phyloP scores from a whole-genome alignment of 2,113 vertebrate genomes.

The Eubucco bourcierii region DNA sequence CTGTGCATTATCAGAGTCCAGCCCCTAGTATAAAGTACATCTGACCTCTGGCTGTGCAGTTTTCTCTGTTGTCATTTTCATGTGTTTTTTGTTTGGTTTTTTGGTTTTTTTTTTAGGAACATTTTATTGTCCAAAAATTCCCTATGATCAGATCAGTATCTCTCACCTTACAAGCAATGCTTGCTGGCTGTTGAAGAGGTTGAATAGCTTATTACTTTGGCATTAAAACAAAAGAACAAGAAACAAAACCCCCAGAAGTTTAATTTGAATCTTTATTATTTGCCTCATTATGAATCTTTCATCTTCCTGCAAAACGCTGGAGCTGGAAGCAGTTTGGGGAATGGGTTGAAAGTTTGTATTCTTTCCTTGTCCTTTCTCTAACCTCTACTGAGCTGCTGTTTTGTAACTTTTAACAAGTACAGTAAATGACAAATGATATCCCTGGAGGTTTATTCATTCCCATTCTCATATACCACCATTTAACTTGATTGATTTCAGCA shows the following conservation, averaged over 20 bases:
- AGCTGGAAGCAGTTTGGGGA: background rate
- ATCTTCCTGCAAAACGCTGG: background rate
- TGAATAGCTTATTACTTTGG: background rate
- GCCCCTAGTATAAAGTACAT: background rate
- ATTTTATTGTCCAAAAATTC: conserved; percentile 19
- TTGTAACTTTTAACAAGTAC: conserved; percentile 64
- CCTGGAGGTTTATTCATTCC: conserved; percentile 51
- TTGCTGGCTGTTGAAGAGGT: background rate
- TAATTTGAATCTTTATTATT: background rate
- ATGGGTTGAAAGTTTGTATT: conserved; percentile 32
- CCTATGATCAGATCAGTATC: background rate
- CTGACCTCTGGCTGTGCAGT: conserved; percentile 31
- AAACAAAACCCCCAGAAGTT: background rate
- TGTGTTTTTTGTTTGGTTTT: too few species aligned
- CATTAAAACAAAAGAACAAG: background rate
- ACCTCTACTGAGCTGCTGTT: conserved; percentile 50
- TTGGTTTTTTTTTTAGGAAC: background rate
- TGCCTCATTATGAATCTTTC: background rate
- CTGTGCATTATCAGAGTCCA: conserved; percentile 41
- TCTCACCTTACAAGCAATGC: background rate
- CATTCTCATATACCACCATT: conserved; percentile 5
- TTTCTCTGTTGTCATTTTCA: conserved; percentile 10
- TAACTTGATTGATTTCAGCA: conserved; percentile 45
- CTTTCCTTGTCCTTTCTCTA: conserved; percentile 31
- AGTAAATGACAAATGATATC: conserved; percentile 62